Evolutionary conservation across 64 coral and sea anemone species (phyloP).

Genomic region (Porites lutea): DNA sequence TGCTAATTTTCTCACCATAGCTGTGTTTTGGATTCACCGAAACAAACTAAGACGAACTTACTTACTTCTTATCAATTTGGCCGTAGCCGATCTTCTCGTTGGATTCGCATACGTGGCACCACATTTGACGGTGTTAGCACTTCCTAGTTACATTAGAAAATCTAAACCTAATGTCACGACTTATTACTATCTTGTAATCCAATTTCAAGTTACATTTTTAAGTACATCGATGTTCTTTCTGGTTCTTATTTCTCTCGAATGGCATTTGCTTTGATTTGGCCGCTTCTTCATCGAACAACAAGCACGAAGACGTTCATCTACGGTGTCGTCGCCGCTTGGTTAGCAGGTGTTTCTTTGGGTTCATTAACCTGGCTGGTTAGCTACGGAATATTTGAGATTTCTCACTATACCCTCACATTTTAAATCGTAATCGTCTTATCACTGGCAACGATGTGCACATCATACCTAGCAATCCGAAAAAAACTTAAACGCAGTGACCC

Average conservation of each 20-base stretch:
- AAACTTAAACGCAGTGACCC: background rate
- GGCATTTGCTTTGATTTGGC: conserved; percentile 13
- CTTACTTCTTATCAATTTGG: conserved; percentile 5
- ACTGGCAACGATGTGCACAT: background rate
- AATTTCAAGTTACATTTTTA: background rate
- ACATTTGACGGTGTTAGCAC: background rate
- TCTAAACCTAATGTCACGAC: background rate
- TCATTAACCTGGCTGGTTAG: too few relatives aligned
- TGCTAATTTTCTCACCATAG: background rate
- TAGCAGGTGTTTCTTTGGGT: background rate
- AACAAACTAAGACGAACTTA: background rate
- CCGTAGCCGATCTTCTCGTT: background rate
- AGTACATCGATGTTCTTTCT: background rate
- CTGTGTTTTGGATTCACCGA: background rate
- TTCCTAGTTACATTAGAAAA: background rate
- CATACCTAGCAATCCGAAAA: background rate
- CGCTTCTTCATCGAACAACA: background rate
- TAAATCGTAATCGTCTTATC: background rate
- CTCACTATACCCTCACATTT: too few relatives aligned
- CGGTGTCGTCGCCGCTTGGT: background rate
- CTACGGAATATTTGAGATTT: too few relatives aligned
- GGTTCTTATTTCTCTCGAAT: background rate
- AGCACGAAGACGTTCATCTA: background rate
- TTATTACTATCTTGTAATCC: background rate
- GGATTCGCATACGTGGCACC: background rate